A percentile compares a stretch with the other conserved stretches of the same genome.
Conservation (phyloP, 2,113 vertebrate species). For the Bettongia penicillata region DNA sequence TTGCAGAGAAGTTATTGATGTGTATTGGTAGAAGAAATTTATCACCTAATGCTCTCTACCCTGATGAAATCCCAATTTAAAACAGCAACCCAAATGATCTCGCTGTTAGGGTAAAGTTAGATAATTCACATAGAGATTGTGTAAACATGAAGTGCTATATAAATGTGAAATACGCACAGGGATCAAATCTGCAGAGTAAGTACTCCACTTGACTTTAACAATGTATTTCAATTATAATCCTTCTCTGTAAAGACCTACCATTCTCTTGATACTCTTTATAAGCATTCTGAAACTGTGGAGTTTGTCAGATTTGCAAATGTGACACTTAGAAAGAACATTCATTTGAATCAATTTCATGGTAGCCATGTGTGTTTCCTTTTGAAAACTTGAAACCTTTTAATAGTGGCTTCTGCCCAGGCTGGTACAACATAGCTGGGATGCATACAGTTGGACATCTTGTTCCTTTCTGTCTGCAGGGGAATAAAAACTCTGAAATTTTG, state of each 20-base stretch:
- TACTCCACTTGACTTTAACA: background rate
- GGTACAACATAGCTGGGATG: background rate
- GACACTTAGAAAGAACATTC: background rate
- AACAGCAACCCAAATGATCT: background rate
- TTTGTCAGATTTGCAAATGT: background rate
- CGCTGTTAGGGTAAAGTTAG: background rate
- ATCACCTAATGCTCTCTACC: background rate
- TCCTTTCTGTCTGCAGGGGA: conserved; percentile 28
- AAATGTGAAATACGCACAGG: background rate
- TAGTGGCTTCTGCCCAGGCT: background rate
- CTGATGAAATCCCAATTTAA: background rate
- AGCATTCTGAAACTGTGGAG: background rate
- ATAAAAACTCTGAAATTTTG: conserved; percentile 41
- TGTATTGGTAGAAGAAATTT: background rate
- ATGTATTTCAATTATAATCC: background rate
- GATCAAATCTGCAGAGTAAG: background rate
- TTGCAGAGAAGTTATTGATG: background rate
- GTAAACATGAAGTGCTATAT: background rate
- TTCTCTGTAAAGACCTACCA: background rate
- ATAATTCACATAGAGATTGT: background rate
- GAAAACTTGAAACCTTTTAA: background rate
- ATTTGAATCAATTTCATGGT: background rate
- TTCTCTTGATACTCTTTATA: background rate
- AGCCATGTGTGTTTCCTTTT: background rate
- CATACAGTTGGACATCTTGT: background rate